Percentiles rank a stretch among this genome's conserved stretches.
phyloP scores from a whole-genome alignment of 1,140 invertebrate species.

The Popillia japonica region DNA sequence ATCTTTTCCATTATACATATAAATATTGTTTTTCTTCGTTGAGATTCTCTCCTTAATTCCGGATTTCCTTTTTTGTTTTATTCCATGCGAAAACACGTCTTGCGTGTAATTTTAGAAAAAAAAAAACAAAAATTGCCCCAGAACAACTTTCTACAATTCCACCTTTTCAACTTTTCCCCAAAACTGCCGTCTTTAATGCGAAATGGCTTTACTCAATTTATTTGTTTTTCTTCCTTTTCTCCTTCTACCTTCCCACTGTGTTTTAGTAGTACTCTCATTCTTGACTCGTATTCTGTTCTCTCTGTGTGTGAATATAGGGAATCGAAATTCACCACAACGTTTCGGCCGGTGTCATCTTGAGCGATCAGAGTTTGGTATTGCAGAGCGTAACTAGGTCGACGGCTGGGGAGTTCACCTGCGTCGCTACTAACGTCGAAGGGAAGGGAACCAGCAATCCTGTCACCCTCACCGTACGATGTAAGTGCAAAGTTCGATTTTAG shows the following conservation, averaged over 20 bases:
- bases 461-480: slow-evolving; percentile 81
- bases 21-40: background rate
- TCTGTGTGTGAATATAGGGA: slow-evolving; percentile 63
- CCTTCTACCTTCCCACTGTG: too few species aligned
- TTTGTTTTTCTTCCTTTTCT: background rate
- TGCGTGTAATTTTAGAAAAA: background rate
- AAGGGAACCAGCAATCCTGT: slow-evolving; percentile 83
- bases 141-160: too few species aligned
- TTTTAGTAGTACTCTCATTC: background rate
- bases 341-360: slow-evolving; percentile 78
- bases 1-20: background rate
- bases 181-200: background rate
- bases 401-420: slow-evolving; percentile 83
- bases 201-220: slow-evolving; percentile 3
- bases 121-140: background rate
- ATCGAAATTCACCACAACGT: slow-evolving; percentile 81
- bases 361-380: slow-evolving; percentile 82
- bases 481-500: slow-evolving; percentile 60
- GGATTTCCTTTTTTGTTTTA: background rate
- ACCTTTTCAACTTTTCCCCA: background rate
- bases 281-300: background rate
- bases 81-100: background rate
- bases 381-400: slow-evolving; percentile 80
- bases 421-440: slow-evolving; percentile 82
- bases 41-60: background rate